Evolutionary conservation across 2,888 invertebrate genomes (phyloP).

Genomic region (Volucella inanis): DNA sequence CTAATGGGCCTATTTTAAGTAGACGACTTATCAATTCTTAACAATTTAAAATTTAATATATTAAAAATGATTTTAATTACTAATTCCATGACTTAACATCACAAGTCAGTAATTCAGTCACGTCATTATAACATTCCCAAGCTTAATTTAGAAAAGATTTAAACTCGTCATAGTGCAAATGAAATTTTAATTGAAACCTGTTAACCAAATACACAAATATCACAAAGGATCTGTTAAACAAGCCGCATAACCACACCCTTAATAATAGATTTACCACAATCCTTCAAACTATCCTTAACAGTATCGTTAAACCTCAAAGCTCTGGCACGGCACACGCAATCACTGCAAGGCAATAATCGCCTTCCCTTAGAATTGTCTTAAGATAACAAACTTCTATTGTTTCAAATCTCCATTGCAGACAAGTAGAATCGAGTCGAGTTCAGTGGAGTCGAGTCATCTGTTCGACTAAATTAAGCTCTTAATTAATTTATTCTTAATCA

Average conservation of each 20-base stretch:
- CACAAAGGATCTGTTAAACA: constrained; percentile 12
- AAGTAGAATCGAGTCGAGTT: background rate
- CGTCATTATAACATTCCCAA: too few species aligned
- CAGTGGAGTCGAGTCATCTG: background rate
- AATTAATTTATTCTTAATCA: constrained; percentile 74
- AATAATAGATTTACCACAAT: background rate
- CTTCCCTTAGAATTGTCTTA: constrained; percentile 7
- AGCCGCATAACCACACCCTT: background rate
- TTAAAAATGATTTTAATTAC: too few species aligned
- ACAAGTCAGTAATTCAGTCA: background rate
- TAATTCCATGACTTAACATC: too few species aligned
- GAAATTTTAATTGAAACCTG: constrained; percentile 1
- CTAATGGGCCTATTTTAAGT: too few species aligned
- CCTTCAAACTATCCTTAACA: background rate
- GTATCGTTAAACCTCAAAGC: constrained; percentile 14
- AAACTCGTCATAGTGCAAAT: background rate
- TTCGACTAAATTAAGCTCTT: constrained; percentile 66
- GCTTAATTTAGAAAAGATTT: background rate
- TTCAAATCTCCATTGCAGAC: constrained; percentile 26
- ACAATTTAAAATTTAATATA: too few species aligned
- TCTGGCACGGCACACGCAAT: constrained; percentile 1
- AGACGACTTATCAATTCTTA: too few species aligned
- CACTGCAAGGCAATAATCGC: constrained; percentile 11
- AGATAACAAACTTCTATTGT: constrained; percentile 40
- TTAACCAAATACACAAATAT: background rate